These are phyloP conservation scores for Drosophila longiperda DNA, from an alignment of 2,888 invertebrate genomes.

Conservation along the genomic window DNA sequence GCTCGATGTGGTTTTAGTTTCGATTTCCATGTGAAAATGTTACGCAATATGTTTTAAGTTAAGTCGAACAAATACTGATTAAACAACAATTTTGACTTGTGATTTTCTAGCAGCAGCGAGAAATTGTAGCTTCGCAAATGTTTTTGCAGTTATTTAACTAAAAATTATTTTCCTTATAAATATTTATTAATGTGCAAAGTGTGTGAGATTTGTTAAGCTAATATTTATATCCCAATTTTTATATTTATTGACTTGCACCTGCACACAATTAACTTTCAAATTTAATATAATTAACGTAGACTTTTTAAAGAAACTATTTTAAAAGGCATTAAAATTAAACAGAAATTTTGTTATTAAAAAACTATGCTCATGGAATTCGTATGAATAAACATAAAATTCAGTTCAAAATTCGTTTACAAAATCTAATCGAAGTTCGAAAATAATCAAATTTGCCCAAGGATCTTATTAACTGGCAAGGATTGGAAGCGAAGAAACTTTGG, in stretches of 20 bases:
- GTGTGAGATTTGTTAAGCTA: background rate
- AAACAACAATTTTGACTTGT: background rate
- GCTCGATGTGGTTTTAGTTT: background rate
- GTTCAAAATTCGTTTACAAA: slow-evolving; percentile 7
- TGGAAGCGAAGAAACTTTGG: slow-evolving; percentile 11
- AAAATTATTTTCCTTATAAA: background rate
- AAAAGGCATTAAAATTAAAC: background rate
- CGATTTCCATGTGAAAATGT: slow-evolving; percentile 1
- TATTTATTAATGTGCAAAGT: background rate
- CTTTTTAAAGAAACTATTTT: background rate
- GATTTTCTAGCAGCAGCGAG: background rate
- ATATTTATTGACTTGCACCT: background rate
- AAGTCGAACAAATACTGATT: background rate
- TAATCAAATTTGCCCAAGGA: slow-evolving; percentile 20
- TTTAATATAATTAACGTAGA: background rate
- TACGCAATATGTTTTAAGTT: slow-evolving; percentile 11
- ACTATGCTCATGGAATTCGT: background rate
- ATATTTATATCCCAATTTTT: background rate
- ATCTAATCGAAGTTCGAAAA: slow-evolving; percentile 25
- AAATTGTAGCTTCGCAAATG: background rate
- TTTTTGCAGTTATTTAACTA: background rate
- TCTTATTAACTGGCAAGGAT: slow-evolving; percentile 18
- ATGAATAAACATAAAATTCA: background rate
- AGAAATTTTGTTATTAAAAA: background rate
- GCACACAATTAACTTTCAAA: background rate